Evolutionary conservation across 2,797 vertebrate genomes (phyloP).

Genomic region (Pampus argenteus): DNA sequence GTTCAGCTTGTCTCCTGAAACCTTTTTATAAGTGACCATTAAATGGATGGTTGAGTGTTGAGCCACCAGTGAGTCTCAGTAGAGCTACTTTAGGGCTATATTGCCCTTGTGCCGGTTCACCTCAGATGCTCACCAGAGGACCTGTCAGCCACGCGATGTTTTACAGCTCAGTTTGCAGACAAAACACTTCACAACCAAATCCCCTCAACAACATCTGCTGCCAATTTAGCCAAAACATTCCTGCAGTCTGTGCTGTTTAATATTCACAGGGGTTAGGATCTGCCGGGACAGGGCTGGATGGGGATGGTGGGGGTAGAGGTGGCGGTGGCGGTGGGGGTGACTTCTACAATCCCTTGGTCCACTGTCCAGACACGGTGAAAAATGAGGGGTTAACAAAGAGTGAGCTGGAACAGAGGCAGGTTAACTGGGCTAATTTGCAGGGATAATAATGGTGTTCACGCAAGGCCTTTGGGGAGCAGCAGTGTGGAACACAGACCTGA

Average conservation of each 20-base stretch:
- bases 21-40: constrained; percentile 67
- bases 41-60: constrained; percentile 65
- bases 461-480: constrained; percentile 74
- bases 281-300: constrained; percentile 66
- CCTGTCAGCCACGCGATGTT: constrained; percentile 77
- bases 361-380: constrained; percentile 78
- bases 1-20: constrained; percentile 51
- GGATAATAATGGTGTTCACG: constrained; percentile 81
- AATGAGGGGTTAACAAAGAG: constrained; percentile 84
- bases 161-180: constrained; percentile 84
- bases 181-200: constrained; percentile 83
- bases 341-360: constrained; percentile 59
- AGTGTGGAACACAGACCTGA: constrained; percentile 75
- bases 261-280: constrained; percentile 85
- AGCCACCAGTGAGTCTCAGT: constrained; percentile 52
- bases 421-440: constrained; percentile 84
- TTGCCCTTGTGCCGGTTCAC: constrained; percentile 62
- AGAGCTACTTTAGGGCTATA: constrained; percentile 30
- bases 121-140: constrained; percentile 68
- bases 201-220: constrained; percentile 85
- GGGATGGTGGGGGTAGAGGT: constrained; percentile 17
- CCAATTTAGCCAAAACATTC: constrained; percentile 85
- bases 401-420: constrained; percentile 72
- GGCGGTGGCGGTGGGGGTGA: constrained; percentile 1
- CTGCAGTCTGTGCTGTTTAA: constrained; percentile 83